Evolutionary conservation across 2,113 vertebrate species (phyloP).

Genomic region (Labeo catla): DNA sequence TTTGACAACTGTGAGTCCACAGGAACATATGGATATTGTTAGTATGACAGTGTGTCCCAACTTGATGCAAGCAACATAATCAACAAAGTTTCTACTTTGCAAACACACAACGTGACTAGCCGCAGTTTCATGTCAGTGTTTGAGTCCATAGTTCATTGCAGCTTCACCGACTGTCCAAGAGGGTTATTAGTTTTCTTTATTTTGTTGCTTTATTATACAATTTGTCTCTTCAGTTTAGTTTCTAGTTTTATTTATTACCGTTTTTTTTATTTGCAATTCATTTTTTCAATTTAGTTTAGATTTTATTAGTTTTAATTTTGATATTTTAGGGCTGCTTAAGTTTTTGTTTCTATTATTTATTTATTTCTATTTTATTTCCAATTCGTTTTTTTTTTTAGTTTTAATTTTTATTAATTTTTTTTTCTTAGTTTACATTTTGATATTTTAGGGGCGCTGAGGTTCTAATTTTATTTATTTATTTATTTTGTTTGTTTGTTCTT

Average conservation of each 20-base stretch:
- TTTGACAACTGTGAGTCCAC: constrained; percentile 22
- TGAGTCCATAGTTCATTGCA: neutral
- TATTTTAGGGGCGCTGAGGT: no score
- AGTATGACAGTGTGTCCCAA: neutral
- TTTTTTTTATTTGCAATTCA: no score
- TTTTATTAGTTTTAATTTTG: no score
- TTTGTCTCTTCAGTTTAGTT: neutral
- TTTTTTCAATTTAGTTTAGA: neutral
- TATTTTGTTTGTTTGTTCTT: no score
- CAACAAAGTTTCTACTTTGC: neutral
- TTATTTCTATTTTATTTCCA: neutral
- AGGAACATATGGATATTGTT: constrained; percentile 32
- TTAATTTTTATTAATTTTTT: neutral
- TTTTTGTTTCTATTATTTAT: neutral
- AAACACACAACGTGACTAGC: neutral
- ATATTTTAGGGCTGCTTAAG: no score
- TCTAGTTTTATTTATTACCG: no score
- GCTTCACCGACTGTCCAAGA: neutral
- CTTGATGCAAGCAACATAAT: neutral
- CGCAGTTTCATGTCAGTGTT: neutral
- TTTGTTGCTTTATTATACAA: neutral
- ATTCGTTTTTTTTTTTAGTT: neutral
- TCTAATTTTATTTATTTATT: no score
- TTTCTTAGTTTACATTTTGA: no score
- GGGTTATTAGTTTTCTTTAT: neutral